Percentiles rank a stretch among this genome's conserved stretches.
Evolutionary conservation across 1,140 invertebrate genomes (phyloP).

Genomic region (Doryteuthis pealeii): DNA sequence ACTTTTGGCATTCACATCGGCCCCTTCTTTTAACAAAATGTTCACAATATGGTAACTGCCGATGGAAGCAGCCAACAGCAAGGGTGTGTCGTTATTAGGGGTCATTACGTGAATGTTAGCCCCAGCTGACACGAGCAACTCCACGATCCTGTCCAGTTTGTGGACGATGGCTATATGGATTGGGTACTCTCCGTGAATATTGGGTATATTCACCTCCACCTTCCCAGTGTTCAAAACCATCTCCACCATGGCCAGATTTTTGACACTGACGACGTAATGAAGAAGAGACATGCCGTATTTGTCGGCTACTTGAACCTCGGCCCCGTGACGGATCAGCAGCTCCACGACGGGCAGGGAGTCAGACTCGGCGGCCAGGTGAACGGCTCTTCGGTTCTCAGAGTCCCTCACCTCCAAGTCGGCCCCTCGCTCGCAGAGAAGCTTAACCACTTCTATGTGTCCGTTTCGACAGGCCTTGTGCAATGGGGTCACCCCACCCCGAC

Average conservation of each 20-base stretch:
- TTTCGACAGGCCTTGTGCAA: constrained; percentile 17
- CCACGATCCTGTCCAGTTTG: neutral
- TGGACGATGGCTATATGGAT: constrained; percentile 3
- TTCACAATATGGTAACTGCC: neutral
- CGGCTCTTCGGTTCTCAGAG: neutral
- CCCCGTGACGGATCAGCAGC: neutral
- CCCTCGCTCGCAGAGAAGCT: constrained; percentile 15
- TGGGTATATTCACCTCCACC: neutral
- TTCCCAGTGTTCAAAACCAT: neutral
- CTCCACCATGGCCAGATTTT: constrained; percentile 10
- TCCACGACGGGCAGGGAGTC: constrained; percentile 5
- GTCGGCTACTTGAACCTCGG: neutral
- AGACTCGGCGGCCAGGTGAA: constrained; percentile 4
- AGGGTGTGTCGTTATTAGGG: constrained; percentile 7
- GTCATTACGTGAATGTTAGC: constrained; percentile 9
- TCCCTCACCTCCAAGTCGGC: constrained; percentile 2
- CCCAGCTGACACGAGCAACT: constrained; percentile 8
- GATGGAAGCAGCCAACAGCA: constrained; percentile 14
- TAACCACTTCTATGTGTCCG: constrained; percentile 2
- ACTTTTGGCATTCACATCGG: constrained; percentile 17
- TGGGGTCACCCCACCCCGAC: neutral
- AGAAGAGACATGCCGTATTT: neutral
- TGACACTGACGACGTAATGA: neutral
- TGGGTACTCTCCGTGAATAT: neutral
- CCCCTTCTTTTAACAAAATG: constrained; percentile 10